Evolutionary conservation across 2,797 vertebrate genomes (phyloP), one percentile per base, ranked within the genome.

Genomic region (Scolopax bukidnonensis): DNA sequence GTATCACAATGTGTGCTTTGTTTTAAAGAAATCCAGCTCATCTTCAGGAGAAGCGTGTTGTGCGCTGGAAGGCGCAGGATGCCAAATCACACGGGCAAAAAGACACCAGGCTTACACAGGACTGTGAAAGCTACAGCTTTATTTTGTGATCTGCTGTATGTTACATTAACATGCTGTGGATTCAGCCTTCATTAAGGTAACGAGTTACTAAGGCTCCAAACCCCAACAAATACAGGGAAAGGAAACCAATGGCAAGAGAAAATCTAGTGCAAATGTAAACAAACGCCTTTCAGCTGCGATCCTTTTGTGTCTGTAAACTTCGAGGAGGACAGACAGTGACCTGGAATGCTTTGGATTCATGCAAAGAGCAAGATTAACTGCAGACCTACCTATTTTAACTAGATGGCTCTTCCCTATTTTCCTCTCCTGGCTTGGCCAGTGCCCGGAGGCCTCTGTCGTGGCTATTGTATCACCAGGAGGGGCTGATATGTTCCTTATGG

Each of bases 61-160:
- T 38, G 38, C 38, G 28, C 10, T 18, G 40, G 1, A 25, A 1
- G 0, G 14, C 19, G 30, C 43, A 70, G 68, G 41, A 10, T 25
- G 32, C 11, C 27, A 47, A 53, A 53, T 17, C 27, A 36, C 12
- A 74, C 12, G 71, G 33, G n/a, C 47, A 48, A 16, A 51, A 69
- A 67, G 33, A 77, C 28, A 6, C 28, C 21, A 28, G 24, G 3
- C 16, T 56, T 28, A 8, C 7, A 18, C 4, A 1, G 38, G 65
- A 23, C n/a, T 32, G 36, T 70, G 74, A 70, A 64, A 90, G 89
- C 80, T 9, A 8, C 68, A 90, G 93, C 68, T 97, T 97, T 97
- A 95, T 95, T 96, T 43, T 89, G 70, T 56, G 32, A 7, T n/a
- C 33, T 65, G 0, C 6, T 0, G 0, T 13, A 6, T 2, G 5